Evolutionary conservation across 2,113 vertebrate genomes (phyloP).

Genomic region (Halcyon malimbica): DNA sequence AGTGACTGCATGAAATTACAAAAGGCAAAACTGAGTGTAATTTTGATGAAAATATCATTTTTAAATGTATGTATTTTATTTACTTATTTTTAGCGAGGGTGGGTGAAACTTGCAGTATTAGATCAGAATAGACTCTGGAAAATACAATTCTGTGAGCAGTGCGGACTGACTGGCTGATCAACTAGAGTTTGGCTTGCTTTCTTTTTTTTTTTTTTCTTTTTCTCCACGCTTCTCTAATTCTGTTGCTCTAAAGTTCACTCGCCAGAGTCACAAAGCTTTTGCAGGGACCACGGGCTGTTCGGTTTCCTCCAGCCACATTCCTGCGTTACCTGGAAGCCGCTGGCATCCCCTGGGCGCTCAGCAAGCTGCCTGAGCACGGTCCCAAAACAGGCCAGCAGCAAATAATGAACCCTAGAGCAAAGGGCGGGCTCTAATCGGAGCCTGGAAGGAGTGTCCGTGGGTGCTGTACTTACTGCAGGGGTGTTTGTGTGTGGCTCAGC

Average conservation of each 20-base stretch:
- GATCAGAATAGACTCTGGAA: background rate
- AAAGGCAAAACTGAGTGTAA: background rate
- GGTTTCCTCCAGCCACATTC: accelerated
- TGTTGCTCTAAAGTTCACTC: background rate
- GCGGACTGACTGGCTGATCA: accelerated
- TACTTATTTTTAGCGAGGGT: background rate
- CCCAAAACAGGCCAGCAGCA: background rate
- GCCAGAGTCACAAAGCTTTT: background rate
- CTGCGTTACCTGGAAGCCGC: accelerated
- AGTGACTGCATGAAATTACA: background rate
- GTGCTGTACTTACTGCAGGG: background rate
- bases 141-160: background rate
- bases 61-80: background rate
- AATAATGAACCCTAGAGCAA: background rate
- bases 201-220: background rate
- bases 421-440: background rate
- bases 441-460: background rate
- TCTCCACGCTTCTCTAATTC: background rate
- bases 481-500: background rate
- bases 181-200: background rate
- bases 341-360: no score
- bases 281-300: accelerated
- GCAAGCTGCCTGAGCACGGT: background rate
- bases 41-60: background rate
- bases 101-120: no score